Evolutionary conservation across 2,888 invertebrate species (phyloP).

Genomic region (Cosmorhoe ocellata): DNA sequence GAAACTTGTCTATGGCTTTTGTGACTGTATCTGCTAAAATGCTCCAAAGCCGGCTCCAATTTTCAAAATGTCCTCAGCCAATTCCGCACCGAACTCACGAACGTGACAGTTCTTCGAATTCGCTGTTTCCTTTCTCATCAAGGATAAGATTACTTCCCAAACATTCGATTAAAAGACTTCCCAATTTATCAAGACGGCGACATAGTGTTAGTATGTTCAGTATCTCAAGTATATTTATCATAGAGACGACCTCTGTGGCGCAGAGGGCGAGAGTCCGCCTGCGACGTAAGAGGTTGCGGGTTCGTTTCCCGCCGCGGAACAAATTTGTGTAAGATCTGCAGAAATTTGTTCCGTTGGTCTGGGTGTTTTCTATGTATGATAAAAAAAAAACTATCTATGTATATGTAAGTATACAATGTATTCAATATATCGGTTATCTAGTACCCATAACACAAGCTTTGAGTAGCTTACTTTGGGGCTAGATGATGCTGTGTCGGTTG

Average conservation of each 20-base stretch:
- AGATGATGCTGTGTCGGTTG: too few species aligned
- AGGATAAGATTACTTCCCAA: slow-evolving; percentile 23
- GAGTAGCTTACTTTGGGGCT: too few species aligned
- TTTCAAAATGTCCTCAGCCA: slow-evolving; percentile 11
- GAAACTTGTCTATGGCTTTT: too few species aligned
- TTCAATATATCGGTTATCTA: too few species aligned
- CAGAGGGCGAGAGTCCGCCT: not conserved
- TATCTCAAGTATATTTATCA: not conserved
- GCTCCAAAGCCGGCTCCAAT: not conserved
- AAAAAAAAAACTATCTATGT: too few species aligned
- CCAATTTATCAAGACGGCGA: slow-evolving; percentile 14
- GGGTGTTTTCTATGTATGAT: too few species aligned
- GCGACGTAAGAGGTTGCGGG: too few species aligned
- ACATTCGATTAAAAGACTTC: slow-evolving; percentile 20
- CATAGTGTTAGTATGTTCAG: slow-evolving; percentile 1
- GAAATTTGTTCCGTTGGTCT: too few species aligned
- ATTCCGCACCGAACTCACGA: not conserved
- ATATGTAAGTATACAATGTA: too few species aligned
- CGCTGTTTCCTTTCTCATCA: slow-evolving; percentile 14
- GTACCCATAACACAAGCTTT: too few species aligned
- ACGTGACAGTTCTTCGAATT: slow-evolving; percentile 24
- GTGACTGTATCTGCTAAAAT: not conserved
- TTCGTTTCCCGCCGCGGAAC: too few species aligned
- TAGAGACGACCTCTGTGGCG: not conserved
- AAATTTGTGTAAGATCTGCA: too few species aligned